Evolutionary conservation across 92 coral and sea anemone species (phyloP).

Genomic region (Scolanthus callimorphus): DNA sequence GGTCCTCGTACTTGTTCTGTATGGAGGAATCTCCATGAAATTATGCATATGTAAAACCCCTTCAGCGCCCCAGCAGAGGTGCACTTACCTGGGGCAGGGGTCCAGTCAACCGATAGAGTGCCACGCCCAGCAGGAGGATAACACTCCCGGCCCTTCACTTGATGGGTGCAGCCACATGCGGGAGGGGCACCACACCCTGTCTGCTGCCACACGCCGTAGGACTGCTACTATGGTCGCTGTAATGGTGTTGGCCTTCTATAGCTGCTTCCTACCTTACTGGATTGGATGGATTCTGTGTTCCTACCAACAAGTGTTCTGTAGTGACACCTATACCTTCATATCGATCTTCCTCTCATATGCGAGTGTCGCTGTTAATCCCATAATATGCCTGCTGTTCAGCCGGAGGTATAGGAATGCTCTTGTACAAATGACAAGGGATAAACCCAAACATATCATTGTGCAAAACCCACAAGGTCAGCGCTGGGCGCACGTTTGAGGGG

Average conservation of each 20-base stretch:
- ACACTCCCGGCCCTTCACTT: background rate
- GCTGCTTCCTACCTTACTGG: conserved; percentile 62
- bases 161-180: background rate
- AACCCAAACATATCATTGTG: background rate
- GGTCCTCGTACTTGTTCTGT: conserved; percentile 56
- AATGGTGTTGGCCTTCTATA: conserved; percentile 38
- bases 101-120: background rate
- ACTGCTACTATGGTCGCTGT: conserved; percentile 50
- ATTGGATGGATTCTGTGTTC: conserved; percentile 56
- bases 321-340: conserved; percentile 24
- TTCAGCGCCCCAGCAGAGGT: no score
- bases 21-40: conserved; percentile 47
- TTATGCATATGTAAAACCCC: conserved; percentile 50
- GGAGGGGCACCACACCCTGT: background rate
- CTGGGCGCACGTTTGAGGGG: no score
- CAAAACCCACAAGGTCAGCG: no score
- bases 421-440: background rate
- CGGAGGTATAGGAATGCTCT: conserved; percentile 13
- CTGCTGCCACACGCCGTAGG: conserved; percentile 16
- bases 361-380: conserved; percentile 60
- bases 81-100: no score
- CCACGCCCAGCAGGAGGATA: background rate
- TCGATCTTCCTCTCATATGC: conserved; percentile 50
- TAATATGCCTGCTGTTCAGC: conserved; percentile 32
- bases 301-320: conserved; percentile 35